These are phyloP conservation scores for Apus apus DNA, from an alignment of 2,113 vertebrate species.

Conservation along the genomic window DNA sequence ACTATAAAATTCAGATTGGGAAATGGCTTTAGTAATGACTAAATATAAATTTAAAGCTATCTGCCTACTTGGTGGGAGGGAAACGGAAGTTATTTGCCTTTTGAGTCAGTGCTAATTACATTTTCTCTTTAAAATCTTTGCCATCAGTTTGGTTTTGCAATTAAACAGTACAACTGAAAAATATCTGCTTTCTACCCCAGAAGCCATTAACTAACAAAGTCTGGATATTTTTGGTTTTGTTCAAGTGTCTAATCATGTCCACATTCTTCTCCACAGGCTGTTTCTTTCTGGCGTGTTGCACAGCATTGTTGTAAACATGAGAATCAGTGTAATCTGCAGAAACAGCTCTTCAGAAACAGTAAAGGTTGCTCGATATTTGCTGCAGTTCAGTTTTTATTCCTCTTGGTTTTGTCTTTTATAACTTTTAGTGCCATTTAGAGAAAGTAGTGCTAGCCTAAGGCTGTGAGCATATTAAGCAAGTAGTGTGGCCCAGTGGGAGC, in stretches of 20 bases:
- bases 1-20: background rate
- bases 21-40: background rate
- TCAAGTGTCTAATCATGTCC: background rate
- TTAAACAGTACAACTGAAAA: background rate
- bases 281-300: background rate
- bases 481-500: background rate
- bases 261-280: background rate
- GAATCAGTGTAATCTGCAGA: background rate
- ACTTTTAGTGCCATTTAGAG: background rate
- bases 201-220: background rate
- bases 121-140: conserved; percentile 14
- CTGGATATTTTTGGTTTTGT: no score
- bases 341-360: background rate
- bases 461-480: background rate
- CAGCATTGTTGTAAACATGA: background rate
- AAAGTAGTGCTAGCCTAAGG: background rate
- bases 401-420: background rate
- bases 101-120: conserved; percentile 22
- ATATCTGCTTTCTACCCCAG: background rate
- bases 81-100: conserved; percentile 22
- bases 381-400: background rate
- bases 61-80: background rate
- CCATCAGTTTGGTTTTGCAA: background rate
- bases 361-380: background rate
- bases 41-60: conserved; percentile 7